Evolutionary conservation across 2,888 invertebrate species (phyloP).

Genomic region (Lasioglossum vierecki): DNA sequence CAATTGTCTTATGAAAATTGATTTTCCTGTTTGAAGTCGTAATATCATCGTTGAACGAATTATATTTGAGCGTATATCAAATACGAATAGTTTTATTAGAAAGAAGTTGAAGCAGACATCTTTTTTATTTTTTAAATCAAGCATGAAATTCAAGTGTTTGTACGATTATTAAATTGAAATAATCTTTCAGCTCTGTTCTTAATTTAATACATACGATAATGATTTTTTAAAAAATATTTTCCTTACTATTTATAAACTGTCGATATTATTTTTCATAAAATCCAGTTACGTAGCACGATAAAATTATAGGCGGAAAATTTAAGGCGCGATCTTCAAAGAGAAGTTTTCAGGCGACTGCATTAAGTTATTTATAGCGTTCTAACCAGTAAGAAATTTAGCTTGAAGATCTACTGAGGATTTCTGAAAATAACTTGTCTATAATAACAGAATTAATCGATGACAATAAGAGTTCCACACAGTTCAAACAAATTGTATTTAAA

Average conservation of each 20-base stretch:
- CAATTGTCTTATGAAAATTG: neutral
- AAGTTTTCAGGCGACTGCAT: neutral
- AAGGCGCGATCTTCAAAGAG: neutral
- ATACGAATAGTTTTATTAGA: too few species aligned
- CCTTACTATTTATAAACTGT: neutral
- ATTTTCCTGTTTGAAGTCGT: neutral
- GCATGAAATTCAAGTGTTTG: too few species aligned
- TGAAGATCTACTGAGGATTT: neutral
- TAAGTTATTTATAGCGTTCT: slow-evolving; percentile 8
- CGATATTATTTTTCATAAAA: neutral
- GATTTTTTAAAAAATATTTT: neutral
- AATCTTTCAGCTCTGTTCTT: neutral
- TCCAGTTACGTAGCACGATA: neutral
- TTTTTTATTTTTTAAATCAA: too few species aligned
- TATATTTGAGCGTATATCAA: too few species aligned
- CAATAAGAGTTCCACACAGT: neutral
- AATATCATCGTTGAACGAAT: too few species aligned
- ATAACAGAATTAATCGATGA: neutral
- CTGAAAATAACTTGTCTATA: neutral
- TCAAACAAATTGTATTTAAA: too few species aligned
- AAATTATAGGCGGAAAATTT: neutral
- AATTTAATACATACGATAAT: neutral
- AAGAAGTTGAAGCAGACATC: too few species aligned
- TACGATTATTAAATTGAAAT: neutral
- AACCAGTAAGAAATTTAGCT: neutral